Base-by-base conservation (phyloP, 2,888 invertebrate species). In the Pasiphila rectangulata region DNA sequence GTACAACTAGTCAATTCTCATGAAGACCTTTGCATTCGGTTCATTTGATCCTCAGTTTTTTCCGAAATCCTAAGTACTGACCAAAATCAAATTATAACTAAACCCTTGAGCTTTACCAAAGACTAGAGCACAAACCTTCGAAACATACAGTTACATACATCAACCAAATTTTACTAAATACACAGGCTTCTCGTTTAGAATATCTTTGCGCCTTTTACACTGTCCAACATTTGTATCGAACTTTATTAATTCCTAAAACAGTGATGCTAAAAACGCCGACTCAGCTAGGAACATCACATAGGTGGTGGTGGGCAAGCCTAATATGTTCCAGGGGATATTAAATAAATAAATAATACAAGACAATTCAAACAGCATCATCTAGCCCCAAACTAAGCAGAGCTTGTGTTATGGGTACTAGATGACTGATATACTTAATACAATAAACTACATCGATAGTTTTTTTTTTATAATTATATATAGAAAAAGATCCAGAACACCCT, bases 41-140 rank as follows among this genome's bases (percentile, higher is more conserved):
- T 34, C 34, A 35, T 20, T 24, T 30, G 35, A 47, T 48, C 32
- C 13, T 35, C 17, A n/a, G 23, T 45, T 59, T 43, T 57, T 54
- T 30, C 24, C 30, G 12, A 56, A 49, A 39, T 41, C 57, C 45
- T 68, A 67, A 67, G 63, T 68, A 61, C 62, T 57, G 61, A 61
- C 56, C 59, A 57, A 61, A 39, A 58, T 58, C 50, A 54, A 64
- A 60, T 64, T 62, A 64, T 61, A 67, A 59, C 55, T 65, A 67
- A 65, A 66, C 66, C 67, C 72, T 83, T 85, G 83, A 85, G 83
- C 83, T 75, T 56, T 75, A 73, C 73, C 77, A 77, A 75, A 81
- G 85, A 86, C 85, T 86, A 86, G 85, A 84, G 77, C 64, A 75
- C n/a, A 77, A 72, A 75, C 73, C 73, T 69, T 68, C 36, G 16